Percentiles rank a stretch among this genome's conserved stretches.
These are phyloP conservation scores for Melanogrammus aeglefinus DNA, from an alignment of 2,797 vertebrate genomes.

Conservation along the genomic window DNA sequence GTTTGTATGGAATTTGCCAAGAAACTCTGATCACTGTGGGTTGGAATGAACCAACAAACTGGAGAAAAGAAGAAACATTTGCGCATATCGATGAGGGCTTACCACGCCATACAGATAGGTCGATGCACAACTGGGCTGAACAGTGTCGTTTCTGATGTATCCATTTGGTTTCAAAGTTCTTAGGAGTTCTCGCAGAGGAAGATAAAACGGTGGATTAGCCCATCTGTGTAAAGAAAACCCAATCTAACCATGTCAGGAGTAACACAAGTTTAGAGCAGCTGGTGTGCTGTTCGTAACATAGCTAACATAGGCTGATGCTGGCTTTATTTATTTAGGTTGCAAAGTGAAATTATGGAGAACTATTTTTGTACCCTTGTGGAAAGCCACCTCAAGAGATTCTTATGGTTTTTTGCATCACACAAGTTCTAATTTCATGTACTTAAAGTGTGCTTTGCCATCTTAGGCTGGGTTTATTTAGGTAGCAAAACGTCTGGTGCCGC, in stretches of 20 bases:
- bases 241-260: conserved; percentile 28
- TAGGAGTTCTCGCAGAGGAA: background rate
- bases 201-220: background rate
- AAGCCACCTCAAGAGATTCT: conserved; percentile 33
- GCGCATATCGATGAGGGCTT: conserved; percentile 21
- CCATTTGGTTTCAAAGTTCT: background rate
- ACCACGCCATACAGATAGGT: background rate
- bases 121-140: background rate
- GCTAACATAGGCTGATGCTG: conserved; percentile 28
- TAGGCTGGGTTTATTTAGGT: conserved; percentile 26
- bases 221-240: background rate
- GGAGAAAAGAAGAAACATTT: conserved; percentile 25
- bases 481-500: background rate
- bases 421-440: conserved; percentile 33
- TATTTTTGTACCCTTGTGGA: conserved; percentile 45
- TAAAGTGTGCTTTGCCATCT: conserved; percentile 16
- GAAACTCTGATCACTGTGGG: conserved; percentile 42
- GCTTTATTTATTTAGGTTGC: conserved; percentile 71
- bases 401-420: conserved; percentile 28
- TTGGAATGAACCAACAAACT: conserved; percentile 26
- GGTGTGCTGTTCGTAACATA: conserved; percentile 30
- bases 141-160: background rate
- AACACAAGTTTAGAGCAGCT: conserved; percentile 30
- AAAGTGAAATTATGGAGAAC: conserved; percentile 59
- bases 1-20: conserved; percentile 28